Evolutionary conservation across 2,113 vertebrate genomes (phyloP), one percentile per base, ranked within the genome.

Genomic region (Leptodactylus fuscus): DNA sequence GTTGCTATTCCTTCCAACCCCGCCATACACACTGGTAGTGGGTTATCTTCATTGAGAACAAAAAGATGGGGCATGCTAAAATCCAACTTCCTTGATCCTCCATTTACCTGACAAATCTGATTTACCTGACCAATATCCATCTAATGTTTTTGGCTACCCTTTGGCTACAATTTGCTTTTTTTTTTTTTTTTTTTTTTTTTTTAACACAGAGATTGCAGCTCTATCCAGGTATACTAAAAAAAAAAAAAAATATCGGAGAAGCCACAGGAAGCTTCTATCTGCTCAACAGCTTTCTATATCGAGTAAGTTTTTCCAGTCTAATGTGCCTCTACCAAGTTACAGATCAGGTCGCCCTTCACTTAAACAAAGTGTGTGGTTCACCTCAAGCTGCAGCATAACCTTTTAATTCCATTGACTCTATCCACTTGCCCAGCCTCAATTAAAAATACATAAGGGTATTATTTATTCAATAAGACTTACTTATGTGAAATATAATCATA

Each of bases 401-500:
- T 86, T 86, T 86, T 86, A 86, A 86, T 86, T 86, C 76, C 84
- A 60, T 49, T 51, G 84, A 86, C 84, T 80, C 65, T 22, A 81
- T 81, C 76, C 67, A 86, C 67, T 86, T 80, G 84, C 84, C 77
- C 67, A 81, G 84, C 65, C 62, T 81, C 77, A 60, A 86, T 86
- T 86, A 86, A 86, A 86, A 86, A 86, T 86, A 86, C 84, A 86
- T 86, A 86, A 86, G 84, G 84, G 77, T 86, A 86, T 86, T 86
- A 86, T 86, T 86, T 86, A 86, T 86, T 86, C 84, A 86, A 86
- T 86, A 86, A 86, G 84, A 86, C 84, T 86, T 86, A 86, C 84
- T 86, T 86, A 80, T 86, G 84, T 86, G 84, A 86, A 86, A 86
- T 86, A 86, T 86, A 86, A 86, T 86, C 84, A 86, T 86, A 86